Conservation (phyloP, 2,888 invertebrate genomes). For the Andrena minutula region DNA sequence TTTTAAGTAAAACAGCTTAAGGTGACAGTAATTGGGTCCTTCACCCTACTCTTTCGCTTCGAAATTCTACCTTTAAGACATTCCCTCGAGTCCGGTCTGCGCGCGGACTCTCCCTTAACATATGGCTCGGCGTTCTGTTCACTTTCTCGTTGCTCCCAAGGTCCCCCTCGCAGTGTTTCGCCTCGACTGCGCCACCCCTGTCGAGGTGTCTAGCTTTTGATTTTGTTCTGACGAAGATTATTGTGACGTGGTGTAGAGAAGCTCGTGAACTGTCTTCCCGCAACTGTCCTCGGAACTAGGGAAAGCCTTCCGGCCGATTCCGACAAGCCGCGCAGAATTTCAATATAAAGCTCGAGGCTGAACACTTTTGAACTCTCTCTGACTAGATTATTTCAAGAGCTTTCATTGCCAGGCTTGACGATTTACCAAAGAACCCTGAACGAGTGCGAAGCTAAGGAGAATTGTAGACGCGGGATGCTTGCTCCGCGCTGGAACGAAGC, state of each 20-base stretch:
- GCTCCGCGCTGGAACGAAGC: not conserved
- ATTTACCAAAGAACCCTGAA: not conserved
- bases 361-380: conserved; percentile 37
- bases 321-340: conserved; percentile 7
- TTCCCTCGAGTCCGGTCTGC: conserved; percentile 25
- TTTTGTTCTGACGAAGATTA: conserved; percentile 14
- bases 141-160: not conserved
- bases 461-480: not conserved
- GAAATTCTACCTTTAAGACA: conserved; percentile 26
- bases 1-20: too few species aligned
- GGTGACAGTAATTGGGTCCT: too few species aligned
- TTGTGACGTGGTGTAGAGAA: conserved; percentile 23
- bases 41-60: conserved; percentile 12
- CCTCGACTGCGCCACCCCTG: not conserved
- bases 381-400: conserved; percentile 56
- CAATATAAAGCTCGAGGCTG: conserved; percentile 12
- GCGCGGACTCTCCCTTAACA: conserved; percentile 8
- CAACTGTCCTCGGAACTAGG: not conserved
- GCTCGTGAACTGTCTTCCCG: too few species aligned
- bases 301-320: not conserved
- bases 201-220: conserved; percentile 30
- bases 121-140: conserved; percentile 52
- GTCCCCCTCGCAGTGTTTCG: not conserved
- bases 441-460: not conserved
- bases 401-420: conserved; percentile 33